Evolutionary conservation across 2,888 invertebrate species (phyloP), one percentile per base, ranked within the genome.

Genomic region (Hypolimnas misippus): DNA sequence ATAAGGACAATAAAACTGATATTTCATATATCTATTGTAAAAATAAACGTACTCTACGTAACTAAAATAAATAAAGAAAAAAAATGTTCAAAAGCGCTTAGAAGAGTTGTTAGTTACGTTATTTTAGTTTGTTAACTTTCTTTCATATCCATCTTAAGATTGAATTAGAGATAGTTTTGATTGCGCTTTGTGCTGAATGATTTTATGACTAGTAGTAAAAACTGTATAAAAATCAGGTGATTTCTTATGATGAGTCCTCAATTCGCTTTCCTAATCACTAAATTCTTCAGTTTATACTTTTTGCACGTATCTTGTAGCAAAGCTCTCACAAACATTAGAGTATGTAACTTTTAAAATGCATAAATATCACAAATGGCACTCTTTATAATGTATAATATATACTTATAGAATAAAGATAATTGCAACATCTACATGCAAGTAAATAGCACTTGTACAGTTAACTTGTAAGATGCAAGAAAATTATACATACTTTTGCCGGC

Each of bases 401-500:
- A 33, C 8, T 8, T 35, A 35, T 35, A 35, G 35, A 4, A 35
- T 12, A 54, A 44, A 50, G 10, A 31, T 29, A 29, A 42, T 42
- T 35, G 21, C 29, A 42, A 12, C 8, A 44, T 8, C 17, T 29
- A 31, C 3, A 55, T 31, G 31, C 17, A 44, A 50, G 14, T 25
- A 33, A 33, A 51, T 50, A 38, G n/a, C 10, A 31, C 17, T 25
- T 29, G 5, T 51, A 58, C 58, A 58, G 51, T 58, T 52, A 29
- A 31, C 46, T 31, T 14, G n/a, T 53, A 53, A 46, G 49, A 57
- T 14, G n/a, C 46, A 53, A 46, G 49, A 57, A 62, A 57, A 62
- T 62, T 57, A 51, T 56, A 57, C 16, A 44, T 52, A 35, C 44
- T 58, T 62, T 62, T 31, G 31, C 53, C 14, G 10, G 19, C 17